A percentile compares a stretch with the other conserved stretches of the same genome.
These are phyloP conservation scores for Chitala chitala DNA, from an alignment of 2,113 vertebrate genomes.

Conservation along the genomic window DNA sequence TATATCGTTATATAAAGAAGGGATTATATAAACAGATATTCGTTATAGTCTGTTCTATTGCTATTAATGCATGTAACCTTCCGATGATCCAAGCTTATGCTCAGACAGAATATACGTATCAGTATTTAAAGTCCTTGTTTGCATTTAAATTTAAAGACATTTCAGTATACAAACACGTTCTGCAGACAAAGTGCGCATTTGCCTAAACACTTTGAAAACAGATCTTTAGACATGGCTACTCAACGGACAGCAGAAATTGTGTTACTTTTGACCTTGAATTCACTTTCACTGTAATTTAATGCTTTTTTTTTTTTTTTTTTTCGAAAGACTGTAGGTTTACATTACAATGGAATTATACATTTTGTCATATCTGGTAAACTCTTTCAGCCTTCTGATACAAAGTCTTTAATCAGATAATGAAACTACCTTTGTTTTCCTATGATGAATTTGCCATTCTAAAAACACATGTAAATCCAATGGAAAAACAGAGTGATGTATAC, in stretches of 20 bases:
- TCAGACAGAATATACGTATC: neutral
- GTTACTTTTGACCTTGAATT: conserved; percentile 7
- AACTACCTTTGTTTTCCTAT: conserved; percentile 48
- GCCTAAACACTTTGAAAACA: conserved; percentile 53
- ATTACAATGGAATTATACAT: neutral
- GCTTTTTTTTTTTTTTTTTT: neutral
- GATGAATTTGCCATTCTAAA: conserved; percentile 66
- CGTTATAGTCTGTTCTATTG: too few species aligned
- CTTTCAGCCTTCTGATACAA: neutral
- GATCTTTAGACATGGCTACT: conserved; percentile 24
- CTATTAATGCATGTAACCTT: too few species aligned
- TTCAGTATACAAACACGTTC: conserved; percentile 60
- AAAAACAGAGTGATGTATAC: conserved; percentile 44
- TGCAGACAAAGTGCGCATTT: conserved; percentile 60
- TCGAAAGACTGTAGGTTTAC: neutral
- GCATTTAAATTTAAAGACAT: conserved; percentile 50
- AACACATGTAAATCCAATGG: conserved; percentile 68
- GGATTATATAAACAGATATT: too few species aligned
- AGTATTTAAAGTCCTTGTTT: conserved; percentile 1
- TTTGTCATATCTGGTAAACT: neutral
- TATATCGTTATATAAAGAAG: neutral
- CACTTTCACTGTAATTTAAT: conserved; percentile 9
- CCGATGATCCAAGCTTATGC: too few species aligned
- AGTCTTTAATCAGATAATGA: conserved; percentile 33
- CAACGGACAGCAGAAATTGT: conserved; percentile 25